Base-by-base conservation (phyloP, 2,797 vertebrate species). In the Gallinago nigripennis region DNA sequence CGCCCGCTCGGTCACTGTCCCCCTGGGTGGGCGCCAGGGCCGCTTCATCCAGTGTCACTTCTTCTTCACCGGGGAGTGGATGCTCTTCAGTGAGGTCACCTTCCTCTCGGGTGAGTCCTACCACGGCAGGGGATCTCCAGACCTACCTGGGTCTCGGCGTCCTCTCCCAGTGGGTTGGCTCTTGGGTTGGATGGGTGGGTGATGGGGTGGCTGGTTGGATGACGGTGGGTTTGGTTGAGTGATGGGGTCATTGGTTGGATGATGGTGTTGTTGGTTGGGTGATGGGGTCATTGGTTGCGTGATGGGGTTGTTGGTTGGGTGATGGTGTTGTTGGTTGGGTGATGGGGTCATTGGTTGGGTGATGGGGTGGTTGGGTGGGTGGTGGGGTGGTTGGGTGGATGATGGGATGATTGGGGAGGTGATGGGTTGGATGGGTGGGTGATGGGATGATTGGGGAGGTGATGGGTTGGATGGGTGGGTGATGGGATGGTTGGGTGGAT, bases 81-180 rank as follows among this genome's bases (percentile, higher is more conserved):
- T 99, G 76, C 99, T 99, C 91, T 98, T 99, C 98, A 99, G 99
- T 3, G 99, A 99, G 97, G 98, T 99, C 84, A 98, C 98, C 82
- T 99, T 99, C 96, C 94, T 98, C 85, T 99, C 99, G 0, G 98
- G 99, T 99, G 97, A 90, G 98, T 57, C 28, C 33, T 28, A 31
- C n/a, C 18, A 23, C 5, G 31, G 1, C 20, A 11, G 20, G 23
- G 17, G 37, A 48, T 50, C 43, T 17, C 7, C 19, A 25, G 53
- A 41, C 2, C 28, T 8, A 8, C 14, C 19, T n/a, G 28, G 24
- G 23, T 3, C 14, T 46, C 21, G 81, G n/a, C 5, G 3, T 28
- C 25, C 4, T 51, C 31, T 21, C 15, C 6, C 33, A 28, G 0
- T 0, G 4, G 17, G 12, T 31, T 12, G 30, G 31, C 1, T 69